Evolutionary conservation across 2,113 vertebrate species (phyloP), one percentile per base, ranked within the genome.

Genomic region (Syngnathus typhle): DNA sequence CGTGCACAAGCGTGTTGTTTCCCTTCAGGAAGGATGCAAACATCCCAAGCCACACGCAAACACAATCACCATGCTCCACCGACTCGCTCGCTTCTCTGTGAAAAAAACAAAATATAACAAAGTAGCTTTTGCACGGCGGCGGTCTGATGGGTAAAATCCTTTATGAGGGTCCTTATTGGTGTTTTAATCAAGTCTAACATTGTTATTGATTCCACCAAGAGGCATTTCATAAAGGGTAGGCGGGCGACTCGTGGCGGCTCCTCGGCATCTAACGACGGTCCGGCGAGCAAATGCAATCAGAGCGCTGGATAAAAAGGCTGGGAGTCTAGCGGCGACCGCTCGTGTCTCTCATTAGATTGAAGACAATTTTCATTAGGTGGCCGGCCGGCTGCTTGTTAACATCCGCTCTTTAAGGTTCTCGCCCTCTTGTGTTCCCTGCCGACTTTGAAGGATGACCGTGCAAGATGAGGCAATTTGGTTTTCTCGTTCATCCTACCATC

Each of bases 161-260:
- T 46, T 81, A 44, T 1, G 72, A 13, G 85, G 74, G 84, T 80
- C 81, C 80, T 86, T 81, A 86, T 84, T 79, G 80, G 76, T 85
- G 82, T 87, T 86, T 87, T 86, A 88, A 88, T 88, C 84, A 86
- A 86, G 67, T 85, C 82, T 51, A 84, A 84, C 84, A 86, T 84
- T 18, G 80, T 88, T 84, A 88, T 87, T 46, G 85, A 88, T 87
- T 84, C 70, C 73, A 65, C 76, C 76, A 74, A 84, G 74, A 83
- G 79, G 78, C 81, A 78, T 86, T 88, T 88, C 84, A 86, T 84
- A 85, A 88, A 85, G 81, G 76, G 79, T 76, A 69, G 67, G 79
- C 6, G n/a, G 55, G 63, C 32, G 16, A 18, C 46, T 32, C 27
- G 10, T 18, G 62, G 63, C 56, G 73, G 81, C 43, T 63, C n/a